Evolutionary conservation across 2,113 vertebrate genomes (phyloP).

Genomic region (Dipodomys spectabilis): DNA sequence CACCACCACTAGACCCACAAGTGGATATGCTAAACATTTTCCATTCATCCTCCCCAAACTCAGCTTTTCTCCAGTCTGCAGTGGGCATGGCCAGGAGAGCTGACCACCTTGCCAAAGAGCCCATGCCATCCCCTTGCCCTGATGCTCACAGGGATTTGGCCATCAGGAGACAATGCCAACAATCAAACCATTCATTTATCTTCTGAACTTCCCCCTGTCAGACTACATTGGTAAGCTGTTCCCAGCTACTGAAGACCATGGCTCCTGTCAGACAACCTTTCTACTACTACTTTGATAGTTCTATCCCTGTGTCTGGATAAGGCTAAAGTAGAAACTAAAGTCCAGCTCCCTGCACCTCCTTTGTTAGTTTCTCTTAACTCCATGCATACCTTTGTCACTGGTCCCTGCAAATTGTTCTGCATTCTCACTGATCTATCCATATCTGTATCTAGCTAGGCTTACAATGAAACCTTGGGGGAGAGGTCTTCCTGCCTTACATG

Average conservation of each 20-base stretch:
- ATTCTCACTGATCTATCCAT: not conserved
- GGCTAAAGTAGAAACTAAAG: not conserved
- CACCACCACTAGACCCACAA: not conserved
- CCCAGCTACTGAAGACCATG: not conserved
- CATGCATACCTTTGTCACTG: not conserved
- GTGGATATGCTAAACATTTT: not conserved
- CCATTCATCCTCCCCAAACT: not conserved
- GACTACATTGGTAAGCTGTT: not conserved
- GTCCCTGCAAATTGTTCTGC: not conserved
- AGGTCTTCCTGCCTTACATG: not conserved
- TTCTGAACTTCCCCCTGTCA: not conserved
- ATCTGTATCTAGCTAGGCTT: not conserved
- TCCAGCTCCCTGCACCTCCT: not conserved
- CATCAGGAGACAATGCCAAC: not conserved
- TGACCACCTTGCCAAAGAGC: not conserved
- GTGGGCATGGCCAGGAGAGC: not conserved
- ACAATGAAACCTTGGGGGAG: not conserved
- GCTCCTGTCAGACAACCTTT: not conserved
- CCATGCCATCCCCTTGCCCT: not conserved
- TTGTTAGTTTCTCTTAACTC: not conserved
- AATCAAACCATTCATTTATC: not conserved
- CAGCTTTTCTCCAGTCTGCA: not conserved
- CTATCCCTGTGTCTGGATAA: not conserved
- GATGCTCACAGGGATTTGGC: not conserved
- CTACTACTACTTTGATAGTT: not conserved